Evolutionary conservation across 2,888 invertebrate genomes (phyloP).

Genomic region (Dione juno): DNA sequence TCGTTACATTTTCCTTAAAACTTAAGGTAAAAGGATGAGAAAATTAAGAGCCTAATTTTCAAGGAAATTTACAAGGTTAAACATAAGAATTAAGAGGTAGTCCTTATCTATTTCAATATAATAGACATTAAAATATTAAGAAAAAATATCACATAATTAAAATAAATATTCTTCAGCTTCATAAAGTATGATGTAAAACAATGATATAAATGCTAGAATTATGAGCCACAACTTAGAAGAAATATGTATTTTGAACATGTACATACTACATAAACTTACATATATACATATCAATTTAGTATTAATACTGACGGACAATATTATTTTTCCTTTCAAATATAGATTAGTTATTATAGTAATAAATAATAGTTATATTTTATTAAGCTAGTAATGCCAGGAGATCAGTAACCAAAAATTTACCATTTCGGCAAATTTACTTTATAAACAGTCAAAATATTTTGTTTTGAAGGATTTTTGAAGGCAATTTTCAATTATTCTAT

Average conservation of each 20-base stretch:
- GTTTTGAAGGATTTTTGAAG: not conserved
- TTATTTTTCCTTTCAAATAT: too few species aligned
- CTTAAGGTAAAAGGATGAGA: not conserved
- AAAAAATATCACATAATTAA: not conserved
- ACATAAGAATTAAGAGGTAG: not conserved
- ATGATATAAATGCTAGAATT: not conserved
- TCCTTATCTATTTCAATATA: not conserved
- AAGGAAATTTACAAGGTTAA: not conserved
- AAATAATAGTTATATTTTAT: too few species aligned
- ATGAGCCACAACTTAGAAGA: not conserved
- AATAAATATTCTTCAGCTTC: not conserved
- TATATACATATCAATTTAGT: too few species aligned
- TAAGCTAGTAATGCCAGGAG: too few species aligned
- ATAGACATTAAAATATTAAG: not conserved
- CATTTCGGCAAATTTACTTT: not conserved
- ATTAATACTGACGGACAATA: not conserved
- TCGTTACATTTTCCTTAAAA: not conserved
- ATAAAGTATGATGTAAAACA: not conserved
- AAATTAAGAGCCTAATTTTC: constrained; percentile 3
- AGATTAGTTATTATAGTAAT: too few species aligned
- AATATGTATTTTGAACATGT: not conserved
- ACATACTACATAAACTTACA: too few species aligned
- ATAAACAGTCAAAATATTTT: not conserved
- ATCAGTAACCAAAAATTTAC: too few species aligned
- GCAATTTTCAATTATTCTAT: not conserved